Base-by-base conservation (phyloP, 1,140 invertebrate genomes). In the Linepithema humile region DNA sequence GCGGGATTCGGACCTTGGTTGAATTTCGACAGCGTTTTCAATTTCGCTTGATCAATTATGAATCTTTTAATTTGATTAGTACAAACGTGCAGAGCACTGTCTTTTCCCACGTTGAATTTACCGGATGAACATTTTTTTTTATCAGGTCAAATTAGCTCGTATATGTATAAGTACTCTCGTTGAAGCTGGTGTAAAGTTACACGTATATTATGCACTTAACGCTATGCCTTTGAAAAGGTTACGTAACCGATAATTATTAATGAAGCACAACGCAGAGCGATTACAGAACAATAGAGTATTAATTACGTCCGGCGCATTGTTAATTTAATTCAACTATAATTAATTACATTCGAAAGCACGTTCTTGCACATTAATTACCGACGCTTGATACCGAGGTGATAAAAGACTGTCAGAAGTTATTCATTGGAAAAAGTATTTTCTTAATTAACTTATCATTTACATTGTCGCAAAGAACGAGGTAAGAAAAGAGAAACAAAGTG, bases 221-320 rank as follows among this genome's bases (percentile, higher is more conserved):
- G 48, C 70, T 55, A 29, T 23, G 4, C 32, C 64, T 43, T 70
- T 70, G 64, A 43, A 40, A 9, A 70, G 64, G 75, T 80, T 80
- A 70, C 35, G 35, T 43, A 80, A 80, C 45, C 64, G 64, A 70
- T 70, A 80, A 80, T 80, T 70, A 80, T 70, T 80, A 70, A 57
- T 40, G 35, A 23, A 55, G 32, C 40, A 69, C 64, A 55, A 69
- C n/a, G n/a, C 64, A 40, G 62, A 80, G 50, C 64, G 75, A 80
- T 80, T 80, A 70, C 50, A 70, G 75, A 80, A 80, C 64, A 80
- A 80, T 70, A 53, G 75, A 43, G 64, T 80, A 80, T 80, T 80
- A 80, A 80, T 80, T 80, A 80, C 48, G 64, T 80, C 48, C 64
- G 35, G 64, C 64, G 48, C 64, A 80, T 80, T 80, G 57, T 82